Base-by-base conservation (phyloP, 2,888 invertebrate genomes). In the Philaethria dido region DNA sequence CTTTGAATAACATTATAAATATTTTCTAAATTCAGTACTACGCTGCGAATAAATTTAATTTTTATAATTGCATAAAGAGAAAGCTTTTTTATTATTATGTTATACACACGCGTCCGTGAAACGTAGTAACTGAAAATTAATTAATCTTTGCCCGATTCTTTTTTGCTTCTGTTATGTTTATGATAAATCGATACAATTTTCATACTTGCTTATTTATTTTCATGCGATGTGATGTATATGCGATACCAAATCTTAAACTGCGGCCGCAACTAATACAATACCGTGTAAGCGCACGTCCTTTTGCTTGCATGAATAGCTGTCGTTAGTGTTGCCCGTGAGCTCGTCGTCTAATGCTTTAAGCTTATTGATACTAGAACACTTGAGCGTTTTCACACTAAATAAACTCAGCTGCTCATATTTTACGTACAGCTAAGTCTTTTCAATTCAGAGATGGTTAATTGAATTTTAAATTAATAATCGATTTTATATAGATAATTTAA, bases 311-410 rank as follows among this genome's bases (percentile, higher is more conserved):
- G 22, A 57, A 42, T 22, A n/a, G 22, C 39, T 8, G 20, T 57
- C 11, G 39, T 39, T 57, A 57, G 39, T 22, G 8, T 20, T 22
- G 42, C 39, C 22, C 39, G 39, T 14, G 39, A 14, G 22, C 3
- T 20, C 8, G 57, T 22, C 57, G n/a, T 3, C 22, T 57, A 42
- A 57, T 42, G 11, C 57, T 9, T 18, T 57, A 25, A 57, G 57
- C 39, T 39, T 57, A 42, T 55, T 55, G 55, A 20, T 57, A 16
- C 22, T 57, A 11, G 9, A n/a, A n/a, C 22, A n/a, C 11, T 42
- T 2, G 22, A 36, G 4, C 16, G 5, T 29, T 52, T 52, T 16
- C 22, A 42, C 57, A 57, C 55, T 20, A 39, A n/a, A 39, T 57
- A 42, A 22, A 9, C 39, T 18, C 18, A 22, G n/a, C 22, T n/a